phyloP scores from a whole-genome alignment of 2,797 vertebrate species.

The Taenioides sp. region DNA sequence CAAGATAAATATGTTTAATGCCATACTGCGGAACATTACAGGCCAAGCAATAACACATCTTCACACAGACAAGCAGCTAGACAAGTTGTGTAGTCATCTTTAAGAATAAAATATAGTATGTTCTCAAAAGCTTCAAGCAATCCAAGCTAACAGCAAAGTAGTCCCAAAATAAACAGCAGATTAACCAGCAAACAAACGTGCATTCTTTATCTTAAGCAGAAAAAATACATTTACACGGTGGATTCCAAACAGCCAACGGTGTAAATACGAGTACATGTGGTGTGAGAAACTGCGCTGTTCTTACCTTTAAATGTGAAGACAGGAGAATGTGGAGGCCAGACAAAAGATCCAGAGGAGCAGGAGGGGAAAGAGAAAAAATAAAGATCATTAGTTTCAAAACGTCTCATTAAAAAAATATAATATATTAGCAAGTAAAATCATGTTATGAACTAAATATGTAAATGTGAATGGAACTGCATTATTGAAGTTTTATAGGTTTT shows the following conservation, averaged over 20 bases:
- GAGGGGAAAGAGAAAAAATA: slow-evolving; percentile 7
- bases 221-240: neutral
- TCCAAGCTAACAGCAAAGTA: neutral
- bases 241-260: slow-evolving; percentile 23
- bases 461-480: too few relatives aligned
- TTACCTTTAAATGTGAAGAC: slow-evolving; percentile 60
- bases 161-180: neutral
- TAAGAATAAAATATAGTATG: neutral
- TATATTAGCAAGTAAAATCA: neutral
- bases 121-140: neutral
- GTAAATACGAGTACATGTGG: slow-evolving; percentile 16
- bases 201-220: neutral
- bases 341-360: neutral
- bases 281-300: slow-evolving; percentile 25
- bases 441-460: neutral
- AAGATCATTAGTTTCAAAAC: neutral
- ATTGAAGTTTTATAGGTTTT: too few relatives aligned
- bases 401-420: neutral
- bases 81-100: neutral
- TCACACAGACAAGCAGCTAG: neutral
- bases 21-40: neutral
- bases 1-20: neutral
- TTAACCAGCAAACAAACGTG: neutral
- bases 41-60: neutral
- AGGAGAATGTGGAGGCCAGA: slow-evolving; percentile 1